Conservation (phyloP, 2,797 vertebrate genomes). For the Enteromius mattozi region DNA sequence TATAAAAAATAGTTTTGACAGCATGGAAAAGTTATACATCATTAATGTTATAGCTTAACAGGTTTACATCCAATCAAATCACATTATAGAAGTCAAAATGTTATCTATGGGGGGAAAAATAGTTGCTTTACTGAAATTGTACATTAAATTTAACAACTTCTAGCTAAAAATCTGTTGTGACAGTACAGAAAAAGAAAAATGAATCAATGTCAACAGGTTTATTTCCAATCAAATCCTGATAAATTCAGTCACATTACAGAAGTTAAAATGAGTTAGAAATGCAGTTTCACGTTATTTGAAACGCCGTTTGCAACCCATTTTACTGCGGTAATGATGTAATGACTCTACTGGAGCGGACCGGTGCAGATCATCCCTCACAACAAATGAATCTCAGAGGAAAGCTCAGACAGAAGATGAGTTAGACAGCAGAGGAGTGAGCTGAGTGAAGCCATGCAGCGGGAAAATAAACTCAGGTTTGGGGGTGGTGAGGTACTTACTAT, state of each 20-base stretch:
- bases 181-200: no score
- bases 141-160: neutral
- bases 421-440: conserved; percentile 68
- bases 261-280: neutral
- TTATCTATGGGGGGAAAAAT: neutral
- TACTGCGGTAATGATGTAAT: neutral
- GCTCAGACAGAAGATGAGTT: conserved; percentile 38
- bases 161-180: neutral
- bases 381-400: conserved; percentile 53
- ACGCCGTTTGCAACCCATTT: neutral
- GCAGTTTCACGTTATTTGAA: neutral
- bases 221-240: neutral
- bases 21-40: no score
- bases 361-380: conserved; percentile 71
- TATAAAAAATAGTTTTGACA: no score
- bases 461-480: conserved; percentile 66
- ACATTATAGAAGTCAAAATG: neutral
- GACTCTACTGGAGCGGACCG: conserved; percentile 56
- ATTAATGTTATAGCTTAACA: neutral
- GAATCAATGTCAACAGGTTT: neutral
- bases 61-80: neutral
- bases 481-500: conserved; percentile 93
- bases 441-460: conserved; percentile 81
- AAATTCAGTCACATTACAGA: neutral
- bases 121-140: neutral